Percentiles rank a stretch among this genome's conserved stretches.
These are phyloP conservation scores for Bombus sibiricus DNA, from an alignment of 1,140 invertebrate species.

Conservation along the genomic window DNA sequence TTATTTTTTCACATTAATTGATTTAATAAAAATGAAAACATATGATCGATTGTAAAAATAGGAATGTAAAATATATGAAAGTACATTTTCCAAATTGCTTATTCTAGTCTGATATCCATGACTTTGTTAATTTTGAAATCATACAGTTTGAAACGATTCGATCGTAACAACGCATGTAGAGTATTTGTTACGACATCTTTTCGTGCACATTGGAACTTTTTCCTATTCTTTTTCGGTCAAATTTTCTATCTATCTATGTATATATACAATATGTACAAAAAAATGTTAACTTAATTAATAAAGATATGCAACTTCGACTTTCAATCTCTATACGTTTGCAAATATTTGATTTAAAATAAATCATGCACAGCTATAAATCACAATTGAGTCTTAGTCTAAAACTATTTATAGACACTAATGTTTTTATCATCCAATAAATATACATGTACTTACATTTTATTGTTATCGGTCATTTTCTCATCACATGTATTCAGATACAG, in stretches of 20 bases:
- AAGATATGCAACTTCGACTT: neutral
- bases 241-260: neutral
- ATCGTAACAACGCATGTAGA: neutral
- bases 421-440: neutral
- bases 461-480: neutral
- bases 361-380: neutral
- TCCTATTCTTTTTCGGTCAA: neutral
- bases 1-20: neutral
- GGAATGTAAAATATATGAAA: neutral
- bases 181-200: neutral
- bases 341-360: neutral
- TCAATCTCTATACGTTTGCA: neutral
- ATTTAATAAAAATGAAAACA: neutral
- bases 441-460: neutral
- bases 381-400: too few species aligned
- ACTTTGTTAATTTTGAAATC: neutral
- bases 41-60: neutral
- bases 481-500: too few species aligned
- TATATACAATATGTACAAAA: neutral
- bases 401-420: neutral
- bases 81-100: neutral
- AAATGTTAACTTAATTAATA: neutral
- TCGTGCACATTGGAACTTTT: neutral
- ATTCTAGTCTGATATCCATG: neutral
- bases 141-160: neutral